These are phyloP conservation scores for Lysandra bellargus DNA, from an alignment of 2,888 invertebrate genomes.

Conservation along the genomic window DNA sequence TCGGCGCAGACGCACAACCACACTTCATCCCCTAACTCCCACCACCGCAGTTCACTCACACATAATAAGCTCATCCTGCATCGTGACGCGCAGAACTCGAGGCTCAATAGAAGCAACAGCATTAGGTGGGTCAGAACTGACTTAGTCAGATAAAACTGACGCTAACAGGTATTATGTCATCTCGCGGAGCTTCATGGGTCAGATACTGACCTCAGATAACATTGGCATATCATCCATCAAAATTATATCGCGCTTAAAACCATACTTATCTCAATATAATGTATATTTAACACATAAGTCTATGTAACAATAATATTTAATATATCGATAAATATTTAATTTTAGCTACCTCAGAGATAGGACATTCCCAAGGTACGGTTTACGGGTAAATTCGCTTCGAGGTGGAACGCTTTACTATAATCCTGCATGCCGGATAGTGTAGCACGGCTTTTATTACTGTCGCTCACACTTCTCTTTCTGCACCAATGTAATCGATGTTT, in stretches of 20 bases:
- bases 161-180: conserved; percentile 10
- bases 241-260: conserved; percentile 7
- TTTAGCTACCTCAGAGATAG: conserved; percentile 94
- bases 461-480: not conserved
- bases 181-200: not conserved
- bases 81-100: conserved; percentile 80
- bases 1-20: conserved; percentile 88
- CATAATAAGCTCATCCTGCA: conserved; percentile 82
- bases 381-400: conserved; percentile 64
- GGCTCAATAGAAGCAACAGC: conserved; percentile 94
- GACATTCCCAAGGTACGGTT: conserved; percentile 93
- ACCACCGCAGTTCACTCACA: conserved; percentile 84
- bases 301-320: conserved; percentile 36
- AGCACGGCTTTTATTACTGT: conserved; percentile 64
- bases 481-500: not conserved
- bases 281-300: conserved; percentile 28
- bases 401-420: conserved; percentile 68
- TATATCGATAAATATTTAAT: conserved; percentile 62
- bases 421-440: conserved; percentile 64
- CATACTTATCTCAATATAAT: not conserved
- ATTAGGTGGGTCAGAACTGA: conserved; percentile 86
- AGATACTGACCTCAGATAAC: not conserved
- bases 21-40: conserved; percentile 84
- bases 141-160: conserved; percentile 30
- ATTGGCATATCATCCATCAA: conserved; percentile 5